Conservation (phyloP, 2,888 invertebrate species). For the Ecliptopera silaceata region DNA sequence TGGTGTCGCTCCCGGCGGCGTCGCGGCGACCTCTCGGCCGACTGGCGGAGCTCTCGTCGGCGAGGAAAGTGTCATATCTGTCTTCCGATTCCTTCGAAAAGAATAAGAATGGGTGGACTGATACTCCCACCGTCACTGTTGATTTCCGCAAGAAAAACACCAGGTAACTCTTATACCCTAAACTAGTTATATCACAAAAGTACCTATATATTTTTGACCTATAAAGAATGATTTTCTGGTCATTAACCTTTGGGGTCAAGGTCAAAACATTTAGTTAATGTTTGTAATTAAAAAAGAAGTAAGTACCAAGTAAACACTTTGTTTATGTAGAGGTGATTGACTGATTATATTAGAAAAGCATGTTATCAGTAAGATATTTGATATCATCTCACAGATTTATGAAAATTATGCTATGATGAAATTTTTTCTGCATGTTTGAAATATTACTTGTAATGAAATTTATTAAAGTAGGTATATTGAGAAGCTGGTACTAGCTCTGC, state of each 20-base stretch:
- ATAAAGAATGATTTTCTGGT: too few species aligned
- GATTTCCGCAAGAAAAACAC: constrained; percentile 51
- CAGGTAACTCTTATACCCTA: constrained; percentile 34
- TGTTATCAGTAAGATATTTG: background rate
- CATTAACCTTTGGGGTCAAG: too few species aligned
- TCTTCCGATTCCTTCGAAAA: constrained; percentile 68
- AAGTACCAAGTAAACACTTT: too few species aligned
- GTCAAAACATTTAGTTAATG: too few species aligned
- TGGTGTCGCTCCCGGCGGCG: constrained; percentile 49
- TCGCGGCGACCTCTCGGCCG: constrained; percentile 41
- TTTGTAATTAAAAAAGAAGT: too few species aligned
- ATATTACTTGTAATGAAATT: too few species aligned
- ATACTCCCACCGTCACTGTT: constrained; percentile 52
- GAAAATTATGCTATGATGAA: too few species aligned
- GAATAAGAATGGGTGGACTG: constrained; percentile 70
- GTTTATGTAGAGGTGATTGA: background rate
- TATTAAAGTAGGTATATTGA: too few species aligned
- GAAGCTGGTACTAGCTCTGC: too few species aligned
- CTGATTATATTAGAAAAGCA: background rate
- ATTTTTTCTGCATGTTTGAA: too few species aligned
- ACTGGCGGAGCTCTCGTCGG: constrained; percentile 48
- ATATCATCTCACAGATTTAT: too few species aligned
- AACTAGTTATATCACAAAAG: background rate
- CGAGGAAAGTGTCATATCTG: constrained; percentile 64
- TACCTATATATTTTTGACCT: background rate